A percentile compares a stretch with the other conserved stretches of the same genome.
Evolutionary conservation across 2,797 vertebrate genomes (phyloP).

Genomic region (Pteropus rufus): DNA sequence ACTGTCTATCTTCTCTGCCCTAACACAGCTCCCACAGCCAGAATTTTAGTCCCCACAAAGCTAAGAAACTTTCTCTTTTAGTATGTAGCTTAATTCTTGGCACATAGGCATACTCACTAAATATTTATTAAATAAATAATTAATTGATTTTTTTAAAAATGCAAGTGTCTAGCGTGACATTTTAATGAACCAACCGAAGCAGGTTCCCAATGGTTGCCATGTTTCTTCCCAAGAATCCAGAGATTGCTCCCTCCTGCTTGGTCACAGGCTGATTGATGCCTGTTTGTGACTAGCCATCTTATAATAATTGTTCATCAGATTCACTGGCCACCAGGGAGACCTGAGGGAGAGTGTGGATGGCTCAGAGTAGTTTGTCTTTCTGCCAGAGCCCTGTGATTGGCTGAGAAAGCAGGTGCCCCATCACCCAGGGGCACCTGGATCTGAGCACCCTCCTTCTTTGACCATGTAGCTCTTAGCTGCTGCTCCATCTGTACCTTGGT

Average conservation of each 20-base stretch:
- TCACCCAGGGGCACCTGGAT: fast-evolving
- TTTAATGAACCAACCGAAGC: not conserved
- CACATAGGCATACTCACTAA: not conserved
- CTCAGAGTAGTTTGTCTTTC: fast-evolving
- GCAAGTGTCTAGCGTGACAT: not conserved
- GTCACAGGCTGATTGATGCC: not conserved
- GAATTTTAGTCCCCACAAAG: not conserved
- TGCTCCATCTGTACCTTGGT: not conserved
- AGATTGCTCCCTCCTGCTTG: not conserved
- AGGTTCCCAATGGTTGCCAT: not conserved
- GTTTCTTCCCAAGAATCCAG: not conserved
- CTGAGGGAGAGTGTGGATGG: no score
- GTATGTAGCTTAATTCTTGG: not conserved
- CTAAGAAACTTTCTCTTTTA: not conserved
- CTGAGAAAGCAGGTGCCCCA: not conserved
- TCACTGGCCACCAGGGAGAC: no score
- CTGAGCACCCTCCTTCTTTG: not conserved
- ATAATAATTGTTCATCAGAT: no score
- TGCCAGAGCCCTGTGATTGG: not conserved
- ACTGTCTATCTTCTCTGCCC: not conserved
- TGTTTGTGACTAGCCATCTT: not conserved
- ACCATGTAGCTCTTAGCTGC: not conserved
- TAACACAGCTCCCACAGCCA: not conserved
- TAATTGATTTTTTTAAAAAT: not conserved
- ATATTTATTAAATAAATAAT: slow-evolving; percentile 54